Base-by-base conservation (phyloP, 2,797 vertebrate species). In the Miichthys miiuy region DNA sequence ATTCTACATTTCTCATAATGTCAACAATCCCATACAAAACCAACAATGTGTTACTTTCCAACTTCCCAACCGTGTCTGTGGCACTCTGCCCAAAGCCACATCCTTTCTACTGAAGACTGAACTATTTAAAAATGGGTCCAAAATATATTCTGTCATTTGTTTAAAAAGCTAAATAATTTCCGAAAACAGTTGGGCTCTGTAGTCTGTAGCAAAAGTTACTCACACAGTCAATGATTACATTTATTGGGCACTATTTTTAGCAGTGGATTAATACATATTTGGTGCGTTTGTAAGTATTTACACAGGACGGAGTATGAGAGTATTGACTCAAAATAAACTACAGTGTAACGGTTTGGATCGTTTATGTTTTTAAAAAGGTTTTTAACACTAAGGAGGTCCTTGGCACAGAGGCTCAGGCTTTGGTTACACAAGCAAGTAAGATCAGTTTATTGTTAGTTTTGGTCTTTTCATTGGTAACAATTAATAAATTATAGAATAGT, bases 391-490 rank as follows among this genome's bases (percentile, higher is more conserved):
- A 0, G 1, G 4, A 41, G 16, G n/a, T 56, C 16, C 4, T 21
- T 0, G 5, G 44, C 13, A 62, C 13, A 21, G 20, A 23, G 3
- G 38, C 51, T 21, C 11, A 17, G 42, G 30, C 23, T 57, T 71
- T 63, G 11, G 50, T 21, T 20, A 9, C 5, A 51, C 23, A n/a
- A 7, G 5, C 3, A 25, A 18, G 25, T 23, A 18, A 14, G 16
- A 42, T 42, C 21, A n/a, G 41, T 41, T 54, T n/a, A 30, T 23
- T 18, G 12, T 30, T 62, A 9, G 18, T 25, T 38, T 52, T 2
- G 10, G 25, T 48, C 51, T 55, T 73, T 56, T 74, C 25, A 23
- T 51, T 47, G 16, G 20, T 81, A 3, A 50, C 56, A 48, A 13
- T 38, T 70, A 14, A 46, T 17, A 38, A 18, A 41, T 11, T 42